Evolutionary conservation across 2,113 vertebrate species (phyloP), one percentile per base, ranked within the genome.

Genomic region (Elaphurus davidianus): DNA sequence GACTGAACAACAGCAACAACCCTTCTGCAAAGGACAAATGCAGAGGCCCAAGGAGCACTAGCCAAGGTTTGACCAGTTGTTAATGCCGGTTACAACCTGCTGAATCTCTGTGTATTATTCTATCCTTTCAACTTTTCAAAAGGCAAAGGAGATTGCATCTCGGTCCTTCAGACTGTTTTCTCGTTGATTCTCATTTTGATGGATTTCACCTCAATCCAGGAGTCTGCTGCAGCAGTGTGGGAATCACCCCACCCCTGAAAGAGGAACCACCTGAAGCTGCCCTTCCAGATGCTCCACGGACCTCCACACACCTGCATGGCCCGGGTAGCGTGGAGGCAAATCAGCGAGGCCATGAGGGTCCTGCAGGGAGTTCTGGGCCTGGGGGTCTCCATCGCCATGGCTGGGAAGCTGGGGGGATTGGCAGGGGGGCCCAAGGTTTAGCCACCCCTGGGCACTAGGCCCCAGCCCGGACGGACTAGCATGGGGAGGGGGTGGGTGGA

Each of bases 71-170:
- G 10, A 6, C 7, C 5, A 7, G 2, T 6, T 16, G 28, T 3
- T 30, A 28, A 14, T 2, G 13, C 54, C 1, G 0, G 5, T 33
- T 30, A 1, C 6, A 16, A 50, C 28, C 2, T 12, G 14, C 1
- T 25, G 47, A 40, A 28, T 28, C 33, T 25, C 16, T 36, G 1
- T 60, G 25, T 79, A 27, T 40, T 15, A 17, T 2, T 74, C 33
- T 11, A 47, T 21, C 25, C 64, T 89, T 45, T 71, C 7, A 15
- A 33, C 13, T 71, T n/a, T 27, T 10, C 52, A 52, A 30, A 83
- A 23, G 27, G 3, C 10, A 21, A 43, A 11, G 10, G 57, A 11
- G 33, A 71, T 10, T 1, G 47, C 28, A 5, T n/a, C 13, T 40
- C 2, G 7, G 2, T 4, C 47, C n/a, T 23, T 33, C 71, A 23